Evolutionary conservation across 2,113 vertebrate genomes (phyloP).

Genomic region (Xiphophorus hellerii): DNA sequence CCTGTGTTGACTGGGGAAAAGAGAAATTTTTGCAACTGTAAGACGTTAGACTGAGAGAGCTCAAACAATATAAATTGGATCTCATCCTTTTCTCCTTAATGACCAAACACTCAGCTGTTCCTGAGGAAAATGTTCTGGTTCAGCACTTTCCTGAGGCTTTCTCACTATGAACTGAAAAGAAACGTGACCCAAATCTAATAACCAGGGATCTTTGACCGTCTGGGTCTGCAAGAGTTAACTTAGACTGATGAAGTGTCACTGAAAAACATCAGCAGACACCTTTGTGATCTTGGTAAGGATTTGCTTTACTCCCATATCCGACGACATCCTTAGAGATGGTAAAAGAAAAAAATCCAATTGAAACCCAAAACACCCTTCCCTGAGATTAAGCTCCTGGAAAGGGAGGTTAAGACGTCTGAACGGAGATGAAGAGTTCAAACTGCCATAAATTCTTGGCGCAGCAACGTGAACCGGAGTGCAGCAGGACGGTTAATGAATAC

Average conservation of each 20-base stretch:
- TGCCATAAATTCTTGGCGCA: constrained; percentile 58
- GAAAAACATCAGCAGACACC: constrained; percentile 55
- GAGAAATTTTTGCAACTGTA: constrained; percentile 36
- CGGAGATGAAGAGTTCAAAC: constrained; percentile 44
- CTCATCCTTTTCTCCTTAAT: constrained; percentile 44
- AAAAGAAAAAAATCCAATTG: constrained; percentile 56
- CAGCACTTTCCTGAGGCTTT: constrained; percentile 46
- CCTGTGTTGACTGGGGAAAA: constrained; percentile 33
- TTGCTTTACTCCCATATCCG: constrained; percentile 57
- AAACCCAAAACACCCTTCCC: constrained; percentile 58
- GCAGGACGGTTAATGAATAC: constrained; percentile 62
- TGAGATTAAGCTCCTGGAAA: constrained; percentile 46
- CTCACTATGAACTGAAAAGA: constrained; percentile 20
- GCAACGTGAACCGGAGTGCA: constrained; percentile 46
- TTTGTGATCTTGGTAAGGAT: constrained; percentile 52
- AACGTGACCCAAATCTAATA: constrained; percentile 39
- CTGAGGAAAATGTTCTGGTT: constrained; percentile 39
- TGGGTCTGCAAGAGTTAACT: constrained; percentile 46
- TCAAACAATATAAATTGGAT: constrained; percentile 46
- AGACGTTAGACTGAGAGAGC: constrained; percentile 22
- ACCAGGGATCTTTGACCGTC: constrained; percentile 48
- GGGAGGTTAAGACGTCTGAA: constrained; percentile 20
- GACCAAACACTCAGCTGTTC: constrained; percentile 56
- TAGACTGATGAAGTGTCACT: constrained; percentile 55
- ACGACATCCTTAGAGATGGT: constrained; percentile 61